Conservation (phyloP, 2,797 vertebrate genomes). For the Dendrocincla tyrannina region DNA sequence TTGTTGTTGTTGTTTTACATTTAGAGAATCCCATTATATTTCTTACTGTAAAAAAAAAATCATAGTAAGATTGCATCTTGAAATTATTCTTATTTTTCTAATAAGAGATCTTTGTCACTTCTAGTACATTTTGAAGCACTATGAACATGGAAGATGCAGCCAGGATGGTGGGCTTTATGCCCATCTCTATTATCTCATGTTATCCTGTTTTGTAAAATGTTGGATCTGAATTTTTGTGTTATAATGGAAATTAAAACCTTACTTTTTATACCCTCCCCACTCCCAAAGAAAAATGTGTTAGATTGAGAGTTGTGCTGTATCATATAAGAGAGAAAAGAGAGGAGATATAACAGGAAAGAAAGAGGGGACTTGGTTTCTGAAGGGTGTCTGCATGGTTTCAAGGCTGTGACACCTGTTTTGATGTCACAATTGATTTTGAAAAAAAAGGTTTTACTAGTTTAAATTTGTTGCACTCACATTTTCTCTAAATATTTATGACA, state of each 20-base stretch:
- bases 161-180: neutral
- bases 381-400: neutral
- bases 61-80: neutral
- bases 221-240: neutral
- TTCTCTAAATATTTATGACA: neutral
- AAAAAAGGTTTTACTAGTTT: neutral
- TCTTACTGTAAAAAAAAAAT: neutral
- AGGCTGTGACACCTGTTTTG: neutral
- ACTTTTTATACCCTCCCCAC: fast-evolving
- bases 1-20: neutral
- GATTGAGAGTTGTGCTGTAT: neutral
- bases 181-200: neutral
- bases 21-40: neutral
- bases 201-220: neutral
- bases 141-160: neutral
- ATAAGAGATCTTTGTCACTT: neutral
- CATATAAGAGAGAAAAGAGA: neutral
- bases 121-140: neutral
- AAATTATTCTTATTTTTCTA: neutral
- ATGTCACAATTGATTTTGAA: neutral
- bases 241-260: neutral
- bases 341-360: neutral
- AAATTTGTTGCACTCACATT: neutral
- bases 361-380: neutral
- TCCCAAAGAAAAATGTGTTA: neutral